phyloP scores from a whole-genome alignment of 2,113 vertebrate genomes.

The Notothenia coriiceps region DNA sequence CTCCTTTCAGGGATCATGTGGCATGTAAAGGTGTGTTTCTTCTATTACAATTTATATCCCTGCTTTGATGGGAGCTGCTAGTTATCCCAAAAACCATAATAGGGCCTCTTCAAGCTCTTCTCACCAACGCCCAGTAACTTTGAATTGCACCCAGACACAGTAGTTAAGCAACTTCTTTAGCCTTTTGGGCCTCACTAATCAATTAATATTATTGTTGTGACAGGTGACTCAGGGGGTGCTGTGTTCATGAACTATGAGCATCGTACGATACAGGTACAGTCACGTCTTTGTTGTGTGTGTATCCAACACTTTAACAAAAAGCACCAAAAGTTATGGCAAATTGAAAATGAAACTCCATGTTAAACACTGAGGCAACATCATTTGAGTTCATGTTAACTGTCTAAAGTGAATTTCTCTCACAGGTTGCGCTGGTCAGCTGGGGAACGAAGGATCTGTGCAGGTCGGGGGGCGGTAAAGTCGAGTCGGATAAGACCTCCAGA shows the following conservation, averaged over 20 bases:
- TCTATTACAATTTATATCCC: background rate
- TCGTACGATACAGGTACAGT: conserved; percentile 76
- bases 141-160: background rate
- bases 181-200: too few species aligned
- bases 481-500: conserved; percentile 56
- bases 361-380: background rate
- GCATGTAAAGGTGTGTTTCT: conserved; percentile 73
- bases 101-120: background rate
- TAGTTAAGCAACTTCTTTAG: background rate
- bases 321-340: too few species aligned
- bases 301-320: too few species aligned
- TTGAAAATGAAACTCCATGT: background rate
- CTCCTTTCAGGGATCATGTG: conserved; percentile 55
- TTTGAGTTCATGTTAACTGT: background rate
- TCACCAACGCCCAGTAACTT: too few species aligned
- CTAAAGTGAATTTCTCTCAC: conserved; percentile 5
- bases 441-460: conserved; percentile 55
- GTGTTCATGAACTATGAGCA: conserved; percentile 67
- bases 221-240: conserved; percentile 84
- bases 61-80: background rate
- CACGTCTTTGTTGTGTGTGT: background rate
- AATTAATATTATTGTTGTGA: background rate
- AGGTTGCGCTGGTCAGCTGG: conserved; percentile 81
- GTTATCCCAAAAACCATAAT: too few species aligned
- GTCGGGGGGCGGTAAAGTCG: rapidly evolving